A percentile compares a stretch with the other conserved stretches of the same genome.
phyloP scores from a whole-genome alignment of 2,888 invertebrate genomes.

The Polymixis lichenea region DNA sequence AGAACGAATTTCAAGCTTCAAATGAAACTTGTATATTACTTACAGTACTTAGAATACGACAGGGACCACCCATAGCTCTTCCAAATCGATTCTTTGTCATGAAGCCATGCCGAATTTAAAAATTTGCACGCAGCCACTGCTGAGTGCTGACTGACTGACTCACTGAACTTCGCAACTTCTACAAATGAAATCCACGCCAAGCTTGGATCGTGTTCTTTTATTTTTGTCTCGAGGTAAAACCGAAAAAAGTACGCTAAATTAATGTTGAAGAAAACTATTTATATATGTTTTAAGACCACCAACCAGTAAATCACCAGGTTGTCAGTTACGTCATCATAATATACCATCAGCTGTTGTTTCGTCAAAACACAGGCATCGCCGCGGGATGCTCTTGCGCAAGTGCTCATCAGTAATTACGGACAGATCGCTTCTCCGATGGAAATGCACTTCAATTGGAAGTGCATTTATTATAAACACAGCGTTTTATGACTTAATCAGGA shows the following conservation, averaged over 20 bases:
- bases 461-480: constrained; percentile 51
- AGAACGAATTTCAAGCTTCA: background rate
- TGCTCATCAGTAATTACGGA: constrained; percentile 42
- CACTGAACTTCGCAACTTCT: constrained; percentile 2
- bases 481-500: constrained; percentile 52
- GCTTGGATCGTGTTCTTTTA: constrained; percentile 10
- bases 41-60: background rate
- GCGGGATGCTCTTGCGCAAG: constrained; percentile 28
- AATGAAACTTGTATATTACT: background rate
- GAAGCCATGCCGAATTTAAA: constrained; percentile 17
- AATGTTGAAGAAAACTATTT: background rate
- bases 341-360: constrained; percentile 2
- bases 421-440: constrained; percentile 13
- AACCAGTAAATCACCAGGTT: background rate
- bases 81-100: constrained; percentile 24
- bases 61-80: constrained; percentile 25
- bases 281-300: background rate
- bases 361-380: constrained; percentile 22
- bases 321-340: constrained; percentile 20
- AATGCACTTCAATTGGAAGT: constrained; percentile 25
- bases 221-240: constrained; percentile 2
- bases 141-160: no score
- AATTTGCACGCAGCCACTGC: background rate
- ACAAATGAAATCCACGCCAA: background rate
- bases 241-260: background rate